These are phyloP conservation scores for Naja naja DNA, from an alignment of 2,113 vertebrate genomes.

Conservation along the genomic window DNA sequence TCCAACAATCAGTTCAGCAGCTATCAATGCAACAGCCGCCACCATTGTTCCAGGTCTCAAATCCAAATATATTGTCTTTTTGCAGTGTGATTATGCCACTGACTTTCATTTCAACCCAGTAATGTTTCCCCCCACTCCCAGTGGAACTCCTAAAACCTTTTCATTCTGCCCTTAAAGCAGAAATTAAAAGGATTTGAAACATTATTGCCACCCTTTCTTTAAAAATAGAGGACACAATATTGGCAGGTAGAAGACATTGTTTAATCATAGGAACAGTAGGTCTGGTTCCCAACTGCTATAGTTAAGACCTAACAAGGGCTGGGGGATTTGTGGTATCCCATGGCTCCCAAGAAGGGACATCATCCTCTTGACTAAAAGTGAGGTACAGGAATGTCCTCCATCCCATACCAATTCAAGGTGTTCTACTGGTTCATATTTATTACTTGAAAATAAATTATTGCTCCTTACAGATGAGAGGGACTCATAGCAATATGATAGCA, in stretches of 20 bases:
- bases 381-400: background rate
- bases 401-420: background rate
- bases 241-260: background rate
- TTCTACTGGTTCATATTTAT: background rate
- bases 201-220: background rate
- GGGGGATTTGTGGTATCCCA: background rate
- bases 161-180: background rate
- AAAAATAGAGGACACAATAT: background rate
- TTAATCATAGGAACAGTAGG: background rate
- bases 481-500: background rate
- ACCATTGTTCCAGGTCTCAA: too few species aligned
- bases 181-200: background rate
- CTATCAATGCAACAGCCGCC: too few species aligned
- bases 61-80: background rate
- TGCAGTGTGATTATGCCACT: background rate
- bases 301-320: background rate
- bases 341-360: background rate
- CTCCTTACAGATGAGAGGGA: background rate
- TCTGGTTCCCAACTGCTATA: background rate
- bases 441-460: background rate
- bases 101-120: background rate
- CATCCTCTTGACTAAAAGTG: background rate
- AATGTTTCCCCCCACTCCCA: background rate
- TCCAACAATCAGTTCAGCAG: too few species aligned
- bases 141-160: background rate